Percentiles rank a stretch among this genome's conserved stretches.
phyloP scores from a whole-genome alignment of 2,888 invertebrate genomes.

The Tribolium freemani region DNA sequence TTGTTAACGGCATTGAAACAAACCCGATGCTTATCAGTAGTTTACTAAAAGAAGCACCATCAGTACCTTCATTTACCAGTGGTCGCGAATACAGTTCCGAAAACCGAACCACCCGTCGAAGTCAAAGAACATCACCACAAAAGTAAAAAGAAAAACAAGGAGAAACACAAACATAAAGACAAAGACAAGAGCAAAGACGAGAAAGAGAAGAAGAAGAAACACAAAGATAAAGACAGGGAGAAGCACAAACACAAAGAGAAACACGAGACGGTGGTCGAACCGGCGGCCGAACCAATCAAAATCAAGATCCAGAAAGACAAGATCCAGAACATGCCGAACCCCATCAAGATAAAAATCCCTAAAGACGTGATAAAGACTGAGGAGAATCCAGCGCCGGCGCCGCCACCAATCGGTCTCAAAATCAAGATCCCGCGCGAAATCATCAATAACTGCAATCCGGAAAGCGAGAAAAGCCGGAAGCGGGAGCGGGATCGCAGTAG shows the following conservation, averaged over 20 bases:
- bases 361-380: constrained; percentile 75
- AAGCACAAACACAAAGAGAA: constrained; percentile 60
- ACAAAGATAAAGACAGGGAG: constrained; percentile 77
- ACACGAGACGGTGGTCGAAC: constrained; percentile 46
- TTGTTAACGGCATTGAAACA: constrained; percentile 79
- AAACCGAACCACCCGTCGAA: constrained; percentile 55
- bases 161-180: constrained; percentile 85
- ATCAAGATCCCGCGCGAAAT: constrained; percentile 87
- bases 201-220: constrained; percentile 81
- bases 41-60: constrained; percentile 73
- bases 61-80: constrained; percentile 61
- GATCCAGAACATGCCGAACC: constrained; percentile 49
- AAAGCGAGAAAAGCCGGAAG: constrained; percentile 62
- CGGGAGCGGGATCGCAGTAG: constrained; percentile 62
- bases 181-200: constrained; percentile 77
- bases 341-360: constrained; percentile 84
- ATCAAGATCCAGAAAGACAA: constrained; percentile 67
- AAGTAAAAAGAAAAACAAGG: constrained; percentile 79
- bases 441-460: constrained; percentile 71
- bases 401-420: constrained; percentile 73
- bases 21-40: constrained; percentile 81
- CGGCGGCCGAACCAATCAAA: constrained; percentile 67
- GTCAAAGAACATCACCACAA: constrained; percentile 63
- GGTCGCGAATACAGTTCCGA: constrained; percentile 46
- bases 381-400: constrained; percentile 48